Conservation (phyloP, 1,140 invertebrate genomes). For the Ceratina calcarata region DNA sequence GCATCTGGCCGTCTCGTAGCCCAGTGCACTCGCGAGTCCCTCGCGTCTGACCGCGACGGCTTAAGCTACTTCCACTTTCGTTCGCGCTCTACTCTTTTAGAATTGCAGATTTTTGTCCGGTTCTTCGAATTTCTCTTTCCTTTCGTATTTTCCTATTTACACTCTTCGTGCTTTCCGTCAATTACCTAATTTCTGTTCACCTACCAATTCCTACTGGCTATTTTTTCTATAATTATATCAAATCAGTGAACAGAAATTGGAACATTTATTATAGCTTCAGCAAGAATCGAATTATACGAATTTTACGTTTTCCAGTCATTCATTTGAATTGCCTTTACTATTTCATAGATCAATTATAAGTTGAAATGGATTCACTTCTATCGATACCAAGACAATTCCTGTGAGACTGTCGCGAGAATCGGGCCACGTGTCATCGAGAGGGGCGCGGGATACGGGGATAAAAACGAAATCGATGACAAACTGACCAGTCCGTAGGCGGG, state of each 20-base stretch:
- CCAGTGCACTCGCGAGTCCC: constrained; percentile 50
- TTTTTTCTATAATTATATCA: too few relatives aligned
- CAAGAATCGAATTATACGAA: too few relatives aligned
- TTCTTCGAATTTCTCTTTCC: too few relatives aligned
- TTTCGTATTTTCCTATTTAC: too few relatives aligned
- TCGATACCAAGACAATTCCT: background rate
- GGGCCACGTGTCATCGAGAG: constrained; percentile 64
- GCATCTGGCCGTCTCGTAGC: constrained; percentile 55
- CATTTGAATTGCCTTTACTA: too few relatives aligned
- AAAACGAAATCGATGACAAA: constrained; percentile 68
- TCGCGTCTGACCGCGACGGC: constrained; percentile 38
- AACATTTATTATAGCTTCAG: too few relatives aligned
- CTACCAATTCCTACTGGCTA: too few relatives aligned
- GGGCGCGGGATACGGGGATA: constrained; percentile 63
- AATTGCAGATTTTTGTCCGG: background rate
- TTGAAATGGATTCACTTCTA: background rate
- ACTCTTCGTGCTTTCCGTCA: too few relatives aligned
- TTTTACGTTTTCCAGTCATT: too few relatives aligned
- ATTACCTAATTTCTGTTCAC: too few relatives aligned
- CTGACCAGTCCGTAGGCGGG: constrained; percentile 59
- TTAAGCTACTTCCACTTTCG: constrained; percentile 1
- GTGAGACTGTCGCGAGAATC: constrained; percentile 26
- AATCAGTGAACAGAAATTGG: too few relatives aligned
- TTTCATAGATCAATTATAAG: too few relatives aligned
- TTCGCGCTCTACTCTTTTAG: background rate